A percentile compares a stretch with the other conserved stretches of the same genome.
Conservation (phyloP, 1,140 invertebrate genomes). For the Pteromalus puparum region DNA sequence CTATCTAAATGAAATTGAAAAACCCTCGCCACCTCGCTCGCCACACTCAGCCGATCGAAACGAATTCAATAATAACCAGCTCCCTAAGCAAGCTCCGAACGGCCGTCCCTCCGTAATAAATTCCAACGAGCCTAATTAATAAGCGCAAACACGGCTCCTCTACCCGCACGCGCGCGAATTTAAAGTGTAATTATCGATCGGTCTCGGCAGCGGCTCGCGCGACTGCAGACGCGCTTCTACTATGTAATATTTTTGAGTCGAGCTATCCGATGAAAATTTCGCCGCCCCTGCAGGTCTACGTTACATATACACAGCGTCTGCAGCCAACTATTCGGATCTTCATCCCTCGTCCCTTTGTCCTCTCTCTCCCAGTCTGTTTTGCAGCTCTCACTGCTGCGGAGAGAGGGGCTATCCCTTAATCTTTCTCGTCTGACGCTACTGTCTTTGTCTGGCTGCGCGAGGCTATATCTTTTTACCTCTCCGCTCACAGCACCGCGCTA, state of each 20-base stretch:
- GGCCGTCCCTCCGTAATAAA: too few species aligned
- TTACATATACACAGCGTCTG: neutral
- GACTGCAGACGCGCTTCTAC: too few species aligned
- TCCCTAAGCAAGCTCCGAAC: too few species aligned
- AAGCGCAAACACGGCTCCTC: neutral
- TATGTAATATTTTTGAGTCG: neutral
- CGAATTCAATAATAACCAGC: neutral
- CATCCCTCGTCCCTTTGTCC: neutral
- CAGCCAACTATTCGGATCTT: neutral
- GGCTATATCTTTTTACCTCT: neutral
- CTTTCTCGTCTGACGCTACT: neutral
- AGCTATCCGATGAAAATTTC: neutral
- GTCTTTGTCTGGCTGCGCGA: neutral
- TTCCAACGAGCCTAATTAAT: neutral
- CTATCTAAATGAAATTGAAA: too few species aligned
- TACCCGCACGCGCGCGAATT: too few species aligned
- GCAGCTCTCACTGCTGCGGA: neutral
- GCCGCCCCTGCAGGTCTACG: neutral
- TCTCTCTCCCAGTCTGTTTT: neutral
- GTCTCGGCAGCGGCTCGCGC: too few species aligned
- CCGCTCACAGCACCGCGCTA: neutral
- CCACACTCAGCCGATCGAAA: too few species aligned
- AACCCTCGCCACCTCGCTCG: too few species aligned
- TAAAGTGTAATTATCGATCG: slow-evolving; percentile 3
- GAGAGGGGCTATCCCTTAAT: neutral